Evolutionary conservation across 2,888 invertebrate genomes (phyloP), one percentile per base, ranked within the genome.

Genomic region (Polymixis lichenea): DNA sequence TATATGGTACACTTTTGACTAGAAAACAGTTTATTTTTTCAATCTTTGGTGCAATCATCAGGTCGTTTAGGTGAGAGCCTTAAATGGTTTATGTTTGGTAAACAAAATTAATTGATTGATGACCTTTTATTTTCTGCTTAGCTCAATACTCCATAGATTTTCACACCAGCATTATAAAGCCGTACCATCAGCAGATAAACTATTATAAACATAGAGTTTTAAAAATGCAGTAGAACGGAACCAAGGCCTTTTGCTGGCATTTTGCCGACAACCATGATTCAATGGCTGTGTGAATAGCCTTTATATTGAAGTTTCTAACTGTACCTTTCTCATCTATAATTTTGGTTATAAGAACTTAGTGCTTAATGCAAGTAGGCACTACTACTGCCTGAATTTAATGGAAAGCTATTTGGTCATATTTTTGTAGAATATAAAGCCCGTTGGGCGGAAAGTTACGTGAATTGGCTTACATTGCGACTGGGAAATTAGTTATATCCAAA

Each of bases 211-310:
- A 56, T 25, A 32, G n/a, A 53, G 15, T 72, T 76, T 70, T 58
- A 73, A 83, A 72, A 73, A 78, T 83, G 64, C 83, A 69, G 66
- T 62, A 46, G 46, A 53, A 61, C 17, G 71, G 51, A 76, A 80
- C 74, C 62, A 58, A 32, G 58, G 61, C 66, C 28, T 4, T 46
- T 64, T 15, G 51, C 70, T 82, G 79, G 81, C 81, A 82, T 83
- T 78, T 70, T 83, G 78, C 83, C 78, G 60, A 53, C 25, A 15
- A 7, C 61, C 55, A 55, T 82, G 56, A 64, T 62, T 67, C 67
- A 83, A 81, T 72, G 25, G 78, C 70, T 69, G 9, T 22, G 9
- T 28, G 43, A 58, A 66, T 58, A 60, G 32, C 32, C 46, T 70
- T 70, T 67, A 61, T 49, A n/a, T 38, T 65, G 1, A 70, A 19